Evolutionary conservation across 2,797 vertebrate genomes (phyloP).

Genomic region (Halcyon badia): DNA sequence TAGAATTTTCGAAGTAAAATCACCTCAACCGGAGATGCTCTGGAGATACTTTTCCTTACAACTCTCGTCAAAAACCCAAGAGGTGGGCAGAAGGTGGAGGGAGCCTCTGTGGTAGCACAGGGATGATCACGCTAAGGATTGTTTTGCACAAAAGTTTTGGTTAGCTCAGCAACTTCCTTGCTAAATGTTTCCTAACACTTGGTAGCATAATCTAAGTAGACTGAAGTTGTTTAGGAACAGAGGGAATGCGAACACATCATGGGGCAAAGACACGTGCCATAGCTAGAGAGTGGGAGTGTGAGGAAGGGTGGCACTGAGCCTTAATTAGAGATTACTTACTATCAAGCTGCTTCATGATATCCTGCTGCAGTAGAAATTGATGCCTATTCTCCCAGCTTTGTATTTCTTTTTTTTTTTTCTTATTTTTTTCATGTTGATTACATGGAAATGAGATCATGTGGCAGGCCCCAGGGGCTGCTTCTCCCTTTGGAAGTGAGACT

Average conservation of each 20-base stretch:
- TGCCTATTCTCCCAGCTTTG: neutral
- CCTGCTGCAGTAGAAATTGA: neutral
- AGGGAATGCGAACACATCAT: neutral
- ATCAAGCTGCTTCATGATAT: neutral
- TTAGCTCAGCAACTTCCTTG: neutral
- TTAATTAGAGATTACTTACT: neutral
- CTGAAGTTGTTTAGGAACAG: neutral
- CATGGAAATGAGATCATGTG: neutral
- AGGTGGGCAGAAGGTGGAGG: neutral
- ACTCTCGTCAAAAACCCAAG: neutral
- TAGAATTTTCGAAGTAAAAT: neutral
- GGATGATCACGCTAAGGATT: neutral
- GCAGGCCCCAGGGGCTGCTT: neutral
- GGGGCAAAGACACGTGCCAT: neutral
- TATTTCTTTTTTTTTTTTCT: neutral
- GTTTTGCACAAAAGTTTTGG: slow-evolving; percentile 5
- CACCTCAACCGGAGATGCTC: fast-evolving
- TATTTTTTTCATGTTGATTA: neutral
- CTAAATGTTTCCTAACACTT: neutral
- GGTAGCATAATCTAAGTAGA: neutral
- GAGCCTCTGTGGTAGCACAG: neutral
- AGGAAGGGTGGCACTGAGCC: neutral
- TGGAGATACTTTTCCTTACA: fast-evolving
- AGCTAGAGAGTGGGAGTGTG: neutral
- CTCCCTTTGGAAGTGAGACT: neutral